These are phyloP conservation scores for Chitala chitala DNA, from an alignment of 2,113 vertebrate genomes.

Conservation along the genomic window DNA sequence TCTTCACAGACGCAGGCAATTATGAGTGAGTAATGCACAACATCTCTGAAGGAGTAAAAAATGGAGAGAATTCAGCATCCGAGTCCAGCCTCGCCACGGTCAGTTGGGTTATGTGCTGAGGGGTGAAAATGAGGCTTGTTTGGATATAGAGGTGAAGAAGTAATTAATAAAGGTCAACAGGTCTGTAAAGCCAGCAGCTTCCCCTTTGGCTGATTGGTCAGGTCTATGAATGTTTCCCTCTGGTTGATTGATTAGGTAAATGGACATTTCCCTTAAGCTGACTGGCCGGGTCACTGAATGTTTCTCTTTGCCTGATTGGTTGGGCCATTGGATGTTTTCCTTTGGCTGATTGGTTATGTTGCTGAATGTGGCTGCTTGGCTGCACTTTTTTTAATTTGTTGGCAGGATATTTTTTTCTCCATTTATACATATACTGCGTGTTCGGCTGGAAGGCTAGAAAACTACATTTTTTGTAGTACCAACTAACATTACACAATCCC, in stretches of 20 bases:
- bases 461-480: too few relatives aligned
- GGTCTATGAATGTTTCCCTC: too few relatives aligned
- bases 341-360: neutral
- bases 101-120: slow-evolving; percentile 3
- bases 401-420: too few relatives aligned
- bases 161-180: neutral
- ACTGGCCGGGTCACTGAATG: too few relatives aligned
- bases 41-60: slow-evolving; percentile 25
- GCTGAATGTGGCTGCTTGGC: neutral
- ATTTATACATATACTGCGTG: too few relatives aligned
- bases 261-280: too few relatives aligned
- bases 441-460: too few relatives aligned
- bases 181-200: too few relatives aligned
- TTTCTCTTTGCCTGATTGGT: neutral
- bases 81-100: slow-evolving; percentile 21
- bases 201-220: too few relatives aligned
- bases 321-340: neutral
- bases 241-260: too few relatives aligned
- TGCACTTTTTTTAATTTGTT: too few relatives aligned
- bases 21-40: slow-evolving; percentile 50
- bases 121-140: slow-evolving; percentile 25
- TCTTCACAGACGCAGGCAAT: slow-evolving; percentile 44
- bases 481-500: too few relatives aligned
- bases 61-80: slow-evolving; percentile 46
- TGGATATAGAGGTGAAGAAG: neutral